phyloP scores from a whole-genome alignment of 1,140 invertebrate genomes.

The Formica exsecta region DNA sequence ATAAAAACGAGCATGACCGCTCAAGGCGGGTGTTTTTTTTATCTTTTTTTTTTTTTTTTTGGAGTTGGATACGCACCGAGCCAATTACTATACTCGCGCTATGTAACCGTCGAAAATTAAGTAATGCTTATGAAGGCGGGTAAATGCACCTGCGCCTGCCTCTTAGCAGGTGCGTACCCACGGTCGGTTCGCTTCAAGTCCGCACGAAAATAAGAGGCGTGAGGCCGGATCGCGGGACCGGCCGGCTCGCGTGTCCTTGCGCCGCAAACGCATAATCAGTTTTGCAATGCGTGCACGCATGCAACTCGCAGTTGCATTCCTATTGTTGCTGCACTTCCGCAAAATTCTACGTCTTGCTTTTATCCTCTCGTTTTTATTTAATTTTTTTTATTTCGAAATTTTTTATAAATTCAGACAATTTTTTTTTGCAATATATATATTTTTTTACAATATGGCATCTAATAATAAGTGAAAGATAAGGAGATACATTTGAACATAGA shows the following conservation, averaged over 20 bases:
- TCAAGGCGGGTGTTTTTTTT: neutral
- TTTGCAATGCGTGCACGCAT: constrained; percentile 51
- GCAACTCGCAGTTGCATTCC: constrained; percentile 15
- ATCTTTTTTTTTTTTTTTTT: constrained; percentile 27
- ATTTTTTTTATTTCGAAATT: neutral
- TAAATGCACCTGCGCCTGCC: constrained; percentile 71
- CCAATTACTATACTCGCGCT: constrained; percentile 76
- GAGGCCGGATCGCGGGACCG: constrained; percentile 49
- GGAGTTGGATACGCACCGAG: constrained; percentile 26
- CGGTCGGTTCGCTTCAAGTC: constrained; percentile 44
- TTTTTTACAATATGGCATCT: neutral
- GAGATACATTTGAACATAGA: neutral
- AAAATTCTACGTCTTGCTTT: neutral
- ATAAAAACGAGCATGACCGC: neutral
- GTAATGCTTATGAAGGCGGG: constrained; percentile 74
- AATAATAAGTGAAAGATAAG: neutral
- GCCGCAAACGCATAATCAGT: constrained; percentile 63
- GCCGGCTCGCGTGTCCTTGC: constrained; percentile 68
- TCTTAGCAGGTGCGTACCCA: constrained; percentile 75
- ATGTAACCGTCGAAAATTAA: constrained; percentile 78
- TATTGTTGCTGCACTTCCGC: constrained; percentile 34
- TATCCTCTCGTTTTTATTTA: neutral
- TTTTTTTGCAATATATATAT: neutral
- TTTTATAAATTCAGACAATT: neutral
- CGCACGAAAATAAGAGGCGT: constrained; percentile 67